Evolutionary conservation across 1,140 invertebrate genomes (phyloP), one percentile per base, ranked within the genome.

Genomic region (Batillaria attramentaria): DNA sequence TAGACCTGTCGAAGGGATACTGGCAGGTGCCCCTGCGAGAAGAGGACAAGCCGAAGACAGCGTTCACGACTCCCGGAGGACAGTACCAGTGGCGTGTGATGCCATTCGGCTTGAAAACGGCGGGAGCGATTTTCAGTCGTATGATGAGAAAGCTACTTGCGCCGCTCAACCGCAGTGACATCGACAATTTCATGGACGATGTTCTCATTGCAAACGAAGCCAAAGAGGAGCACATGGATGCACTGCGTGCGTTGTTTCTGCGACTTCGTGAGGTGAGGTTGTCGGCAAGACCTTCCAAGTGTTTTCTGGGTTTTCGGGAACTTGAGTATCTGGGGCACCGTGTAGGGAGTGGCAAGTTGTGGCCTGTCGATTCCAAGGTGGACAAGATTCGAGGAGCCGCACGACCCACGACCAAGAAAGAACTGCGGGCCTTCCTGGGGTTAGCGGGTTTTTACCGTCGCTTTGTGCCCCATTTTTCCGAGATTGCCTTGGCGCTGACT

Each of bases 371-470:
- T 46, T 84, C 81, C 18, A 89, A 89, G 79, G 77, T 92, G 20
- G 54, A 83, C 75, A 86, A 89, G n/a, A 90, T 92, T 41, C 54
- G 66, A 60, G 74, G 89, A 43, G 81, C 87, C 39, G 79, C 69
- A 50, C 35, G 37, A 39, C 91, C 89, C 18, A 77, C 78, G 50
- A 87, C 86, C 31, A 87, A 89, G 73, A 88, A 87, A 77, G 83
- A 91, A 20, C 72, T 93, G 2, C 42, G 76, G 20, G 70, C 57
- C 18, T 85, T 85, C 43, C 42, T 84, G n/a, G 83, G 84, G 0
- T 62, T 83, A 39, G 76, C 75, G 33, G 76, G 73, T 28, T 85
- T 72, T 70, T 84, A 81, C 50, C 46, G 78, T 16, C 77, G 82
- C 72, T 85, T 84, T 78, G 77, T 87, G 31, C 69, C 77, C 18